A percentile compares a stretch with the other conserved stretches of the same genome.
phyloP scores from a whole-genome alignment of 2,113 vertebrate species.

The Pitta sordida region DNA sequence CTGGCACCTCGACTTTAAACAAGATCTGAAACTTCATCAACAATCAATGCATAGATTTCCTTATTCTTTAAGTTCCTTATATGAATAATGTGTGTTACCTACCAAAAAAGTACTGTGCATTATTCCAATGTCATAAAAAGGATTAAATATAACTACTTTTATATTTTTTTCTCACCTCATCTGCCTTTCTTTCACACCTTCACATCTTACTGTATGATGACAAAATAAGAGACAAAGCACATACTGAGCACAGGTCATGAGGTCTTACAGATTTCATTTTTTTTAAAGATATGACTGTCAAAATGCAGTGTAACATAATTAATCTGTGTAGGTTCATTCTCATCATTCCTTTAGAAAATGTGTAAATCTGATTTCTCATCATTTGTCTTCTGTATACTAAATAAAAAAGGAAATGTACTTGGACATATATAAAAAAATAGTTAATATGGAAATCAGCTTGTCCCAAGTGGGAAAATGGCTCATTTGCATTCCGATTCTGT shows the following conservation, averaged over 20 bases:
- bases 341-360: background rate
- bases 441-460: constrained; percentile 48
- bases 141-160: background rate
- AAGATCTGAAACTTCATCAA: background rate
- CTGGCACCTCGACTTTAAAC: background rate
- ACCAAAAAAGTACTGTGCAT: background rate
- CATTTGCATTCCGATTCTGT: constrained; percentile 59
- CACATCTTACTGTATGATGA: background rate
- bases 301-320: background rate
- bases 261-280: constrained; percentile 5
- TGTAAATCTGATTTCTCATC: background rate
- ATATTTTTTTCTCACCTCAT: background rate
- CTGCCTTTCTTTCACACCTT: background rate
- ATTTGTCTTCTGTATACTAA: background rate
- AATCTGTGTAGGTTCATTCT: background rate
- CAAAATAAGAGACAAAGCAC: constrained; percentile 1
- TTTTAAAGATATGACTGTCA: background rate
- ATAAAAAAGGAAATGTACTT: background rate
- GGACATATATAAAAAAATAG: constrained; percentile 6
- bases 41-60: background rate
- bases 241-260: background rate
- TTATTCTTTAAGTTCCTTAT: background rate
- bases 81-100: background rate
- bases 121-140: background rate
- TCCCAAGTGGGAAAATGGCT: constrained; percentile 34